These are phyloP conservation scores for Dusona sp. DNA, from an alignment of 2,888 invertebrate genomes.

Conservation along the genomic window DNA sequence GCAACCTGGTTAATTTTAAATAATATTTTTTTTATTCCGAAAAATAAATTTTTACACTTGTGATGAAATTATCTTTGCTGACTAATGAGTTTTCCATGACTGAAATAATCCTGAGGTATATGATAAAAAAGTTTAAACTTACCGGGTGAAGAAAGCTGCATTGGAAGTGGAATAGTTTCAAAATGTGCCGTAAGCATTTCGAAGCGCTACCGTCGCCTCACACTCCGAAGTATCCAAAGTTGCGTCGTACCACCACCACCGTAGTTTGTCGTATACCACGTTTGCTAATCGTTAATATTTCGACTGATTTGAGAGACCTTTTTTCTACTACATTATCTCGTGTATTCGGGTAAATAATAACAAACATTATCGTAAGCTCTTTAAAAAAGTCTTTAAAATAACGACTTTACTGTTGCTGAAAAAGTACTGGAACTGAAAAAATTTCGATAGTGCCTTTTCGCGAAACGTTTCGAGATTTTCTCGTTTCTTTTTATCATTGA, in stretches of 20 bases:
- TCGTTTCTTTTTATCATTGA: not conserved
- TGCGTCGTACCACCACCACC: not conserved
- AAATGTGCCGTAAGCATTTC: not conserved
- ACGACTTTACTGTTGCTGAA: not conserved
- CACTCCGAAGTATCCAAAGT: not conserved
- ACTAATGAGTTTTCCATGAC: too few relatives aligned
- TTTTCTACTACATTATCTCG: not conserved
- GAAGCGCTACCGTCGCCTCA: not conserved
- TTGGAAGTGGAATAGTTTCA: not conserved
- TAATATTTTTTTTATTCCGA: too few relatives aligned
- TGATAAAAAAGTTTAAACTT: too few relatives aligned
- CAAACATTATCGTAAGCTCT: not conserved
- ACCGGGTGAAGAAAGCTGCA: not conserved
- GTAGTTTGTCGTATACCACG: not conserved
- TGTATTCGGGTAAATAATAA: not conserved
- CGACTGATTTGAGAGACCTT: not conserved
- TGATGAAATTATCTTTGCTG: too few relatives aligned
- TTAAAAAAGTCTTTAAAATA: not conserved
- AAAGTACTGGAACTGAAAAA: not conserved
- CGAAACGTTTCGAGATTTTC: not conserved
- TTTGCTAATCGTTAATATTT: constrained; percentile 28
- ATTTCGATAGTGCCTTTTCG: not conserved
- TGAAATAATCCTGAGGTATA: too few relatives aligned
- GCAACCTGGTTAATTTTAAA: too few relatives aligned
- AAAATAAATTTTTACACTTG: too few relatives aligned